Base-by-base conservation (phyloP, 35 echinoderm and acorn worm species). In the Lytechinus variegatus region DNA sequence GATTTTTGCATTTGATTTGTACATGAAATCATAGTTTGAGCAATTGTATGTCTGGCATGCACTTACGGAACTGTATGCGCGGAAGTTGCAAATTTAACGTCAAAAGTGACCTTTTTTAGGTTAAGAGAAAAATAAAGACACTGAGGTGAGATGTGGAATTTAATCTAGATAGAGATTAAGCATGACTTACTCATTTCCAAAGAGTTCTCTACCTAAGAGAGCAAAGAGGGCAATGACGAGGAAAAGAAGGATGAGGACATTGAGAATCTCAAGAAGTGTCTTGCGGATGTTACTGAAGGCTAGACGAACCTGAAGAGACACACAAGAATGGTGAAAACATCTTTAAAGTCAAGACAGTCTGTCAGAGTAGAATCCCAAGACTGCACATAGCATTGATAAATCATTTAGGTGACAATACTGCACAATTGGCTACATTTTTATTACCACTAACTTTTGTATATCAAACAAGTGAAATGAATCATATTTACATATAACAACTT, bases 181-280 rank as follows among this genome's bases (percentile, higher is more conserved):
- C 16, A 9, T 57, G n/a, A 99, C 98, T 99, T 79, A 99, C 98
- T 99, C 98, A 61, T 99, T 95, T 87, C 94, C 61, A 94, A 97
- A 99, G 54, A 99, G 96, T 86, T 99, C 98, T 95, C 98, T 94
- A 52, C 96, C 96, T 2, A 99, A 94, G 7, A 99, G 94, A 10
- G 98, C 98, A 97, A 99, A 99, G 87, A 99, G 88, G 87, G 95
- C 96, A 56, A 99, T 97, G 28, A 99, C 91, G 27, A 98, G 86
- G 66, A 99, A 99, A 24, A 99, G 94, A 5, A 99, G 95, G 19
- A 99, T 87, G 10, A 99, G 87, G 51, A 99, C 97, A 90, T 95
- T 97, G 16, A 98, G 52, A 87, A 99, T 99, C 53, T 97, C 98
- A 61, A 95, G 96, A 19, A 99, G 79, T 4, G 98, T 97, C 27